Conservation (phyloP, 2,113 vertebrate genomes). For the Lepus americanus region DNA sequence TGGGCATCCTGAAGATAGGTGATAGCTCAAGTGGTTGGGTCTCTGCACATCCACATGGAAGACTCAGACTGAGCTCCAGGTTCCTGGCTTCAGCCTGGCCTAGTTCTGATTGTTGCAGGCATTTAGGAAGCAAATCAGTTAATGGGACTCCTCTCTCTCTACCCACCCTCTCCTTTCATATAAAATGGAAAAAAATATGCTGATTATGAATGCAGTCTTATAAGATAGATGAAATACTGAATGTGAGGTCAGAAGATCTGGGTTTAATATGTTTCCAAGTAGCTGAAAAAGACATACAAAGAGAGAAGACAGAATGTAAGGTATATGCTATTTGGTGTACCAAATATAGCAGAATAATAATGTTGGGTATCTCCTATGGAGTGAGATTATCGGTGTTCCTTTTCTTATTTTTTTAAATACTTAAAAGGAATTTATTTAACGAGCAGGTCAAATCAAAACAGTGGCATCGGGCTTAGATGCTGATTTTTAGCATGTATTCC, state of each 20-base stretch:
- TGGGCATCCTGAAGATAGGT: too few relatives aligned
- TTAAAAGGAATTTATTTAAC: constrained; percentile 22
- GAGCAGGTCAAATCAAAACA: constrained; percentile 11
- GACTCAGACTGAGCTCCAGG: too few relatives aligned
- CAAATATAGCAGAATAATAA: neutral
- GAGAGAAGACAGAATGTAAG: neutral
- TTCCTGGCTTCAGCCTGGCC: too few relatives aligned
- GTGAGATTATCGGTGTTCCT: neutral
- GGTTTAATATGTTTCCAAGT: neutral
- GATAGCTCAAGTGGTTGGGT: too few relatives aligned
- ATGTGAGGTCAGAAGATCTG: neutral
- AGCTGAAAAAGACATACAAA: neutral
- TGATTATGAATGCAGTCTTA: constrained; percentile 21
- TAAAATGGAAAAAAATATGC: neutral
- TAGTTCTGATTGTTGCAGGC: too few relatives aligned
- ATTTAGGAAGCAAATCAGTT: too few relatives aligned
- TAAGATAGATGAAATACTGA: neutral
- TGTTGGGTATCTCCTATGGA: neutral
- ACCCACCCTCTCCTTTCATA: too few relatives aligned
- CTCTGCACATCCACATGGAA: too few relatives aligned
- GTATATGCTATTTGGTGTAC: neutral
- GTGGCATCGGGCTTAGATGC: neutral
- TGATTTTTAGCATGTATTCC: constrained; percentile 7
- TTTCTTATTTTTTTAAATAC: neutral
- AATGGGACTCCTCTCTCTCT: too few relatives aligned